These are phyloP conservation scores for Labrus mixtus DNA, from an alignment of 2,113 vertebrate genomes.

Conservation along the genomic window DNA sequence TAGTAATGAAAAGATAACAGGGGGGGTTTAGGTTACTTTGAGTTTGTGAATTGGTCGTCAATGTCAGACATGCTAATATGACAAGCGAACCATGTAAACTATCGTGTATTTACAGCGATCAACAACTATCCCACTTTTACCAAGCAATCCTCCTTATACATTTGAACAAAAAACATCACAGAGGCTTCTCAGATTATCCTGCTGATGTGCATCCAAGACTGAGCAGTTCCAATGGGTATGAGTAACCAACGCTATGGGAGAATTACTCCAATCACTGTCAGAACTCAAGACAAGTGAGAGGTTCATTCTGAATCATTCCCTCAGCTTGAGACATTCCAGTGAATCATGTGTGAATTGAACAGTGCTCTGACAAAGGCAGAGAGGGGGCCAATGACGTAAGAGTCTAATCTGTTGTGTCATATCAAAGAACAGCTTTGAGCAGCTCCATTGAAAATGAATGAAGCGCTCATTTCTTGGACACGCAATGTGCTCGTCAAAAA, in stretches of 20 bases:
- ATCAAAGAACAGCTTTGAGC: constrained; percentile 52
- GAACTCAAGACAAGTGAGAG: background rate
- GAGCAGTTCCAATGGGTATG: background rate
- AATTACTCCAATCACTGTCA: constrained; percentile 16
- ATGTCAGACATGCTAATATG: too few species aligned
- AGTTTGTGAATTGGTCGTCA: too few species aligned
- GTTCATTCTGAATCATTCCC: constrained; percentile 16
- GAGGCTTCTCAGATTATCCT: background rate
- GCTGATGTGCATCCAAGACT: background rate
- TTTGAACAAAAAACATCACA: background rate
- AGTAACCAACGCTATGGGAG: constrained; percentile 17
- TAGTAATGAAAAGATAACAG: too few species aligned
- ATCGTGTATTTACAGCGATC: too few species aligned
- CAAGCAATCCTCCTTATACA: too few species aligned
- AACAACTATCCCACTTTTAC: too few species aligned
- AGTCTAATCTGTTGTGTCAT: constrained; percentile 48
- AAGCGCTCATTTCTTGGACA: constrained; percentile 24
- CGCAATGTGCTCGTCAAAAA: constrained; percentile 21
- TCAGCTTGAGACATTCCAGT: constrained; percentile 15
- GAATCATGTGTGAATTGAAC: constrained; percentile 11
- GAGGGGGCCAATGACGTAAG: background rate
- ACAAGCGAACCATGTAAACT: too few species aligned
- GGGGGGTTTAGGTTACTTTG: too few species aligned
- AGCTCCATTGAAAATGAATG: constrained; percentile 46
- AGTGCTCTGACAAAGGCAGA: constrained; percentile 22